phyloP scores from a whole-genome alignment of 2,888 invertebrate species.

The Dryomyza anilis region DNA sequence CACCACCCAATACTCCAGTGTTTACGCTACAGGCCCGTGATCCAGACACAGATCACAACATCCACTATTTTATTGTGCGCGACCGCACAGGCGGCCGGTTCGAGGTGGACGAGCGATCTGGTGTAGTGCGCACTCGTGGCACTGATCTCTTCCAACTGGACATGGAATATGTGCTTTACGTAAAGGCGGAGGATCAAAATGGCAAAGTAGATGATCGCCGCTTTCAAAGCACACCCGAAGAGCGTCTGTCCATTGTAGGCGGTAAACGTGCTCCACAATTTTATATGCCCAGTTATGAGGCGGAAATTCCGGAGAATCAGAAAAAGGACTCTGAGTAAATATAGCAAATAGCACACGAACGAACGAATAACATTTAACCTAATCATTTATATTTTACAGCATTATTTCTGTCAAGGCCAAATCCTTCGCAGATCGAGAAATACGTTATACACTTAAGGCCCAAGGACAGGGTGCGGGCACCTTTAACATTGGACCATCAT shows the following conservation, averaged over 20 bases:
- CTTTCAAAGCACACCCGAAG: constrained; percentile 90
- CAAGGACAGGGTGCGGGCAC: constrained; percentile 94
- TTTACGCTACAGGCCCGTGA: constrained; percentile 97
- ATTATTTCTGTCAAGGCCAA: constrained; percentile 97
- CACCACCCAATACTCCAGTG: constrained; percentile 92
- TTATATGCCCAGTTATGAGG: constrained; percentile 92
- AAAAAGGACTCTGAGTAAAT: constrained; percentile 96
- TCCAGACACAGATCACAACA: constrained; percentile 94
- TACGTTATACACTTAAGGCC: constrained; percentile 93
- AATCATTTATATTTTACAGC: constrained; percentile 64
- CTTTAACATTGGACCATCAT: constrained; percentile 92
- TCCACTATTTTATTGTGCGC: constrained; percentile 93
- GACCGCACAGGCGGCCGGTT: constrained; percentile 82
- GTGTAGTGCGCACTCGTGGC: constrained; percentile 89
- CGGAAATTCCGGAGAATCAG: constrained; percentile 95
- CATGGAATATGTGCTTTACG: constrained; percentile 95
- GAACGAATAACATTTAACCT: neutral
- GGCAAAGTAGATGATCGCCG: constrained; percentile 88
- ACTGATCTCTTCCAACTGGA: constrained; percentile 92
- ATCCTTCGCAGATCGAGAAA: constrained; percentile 95
- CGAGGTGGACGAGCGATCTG: constrained; percentile 89
- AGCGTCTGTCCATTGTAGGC: constrained; percentile 92
- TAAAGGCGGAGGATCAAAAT: constrained; percentile 94
- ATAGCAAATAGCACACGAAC: neutral
- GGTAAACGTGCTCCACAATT: constrained; percentile 98